Percentiles rank a stretch among this genome's conserved stretches.
These are phyloP conservation scores for Himantopus leucocephalus DNA, from an alignment of 2,113 vertebrate genomes.

Conservation along the genomic window DNA sequence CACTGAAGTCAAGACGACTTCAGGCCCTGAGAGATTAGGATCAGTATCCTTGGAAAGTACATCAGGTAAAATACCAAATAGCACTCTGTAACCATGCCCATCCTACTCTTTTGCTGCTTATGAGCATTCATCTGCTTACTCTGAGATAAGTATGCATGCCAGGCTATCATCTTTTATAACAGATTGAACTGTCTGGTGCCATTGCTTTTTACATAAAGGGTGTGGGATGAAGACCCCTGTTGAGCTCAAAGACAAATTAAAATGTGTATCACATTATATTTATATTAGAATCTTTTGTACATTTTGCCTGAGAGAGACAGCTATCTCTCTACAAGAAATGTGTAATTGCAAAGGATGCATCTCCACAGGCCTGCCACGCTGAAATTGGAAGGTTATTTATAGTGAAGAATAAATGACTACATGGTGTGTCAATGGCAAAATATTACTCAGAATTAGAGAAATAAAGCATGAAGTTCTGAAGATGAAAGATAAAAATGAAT, in stretches of 20 bases:
- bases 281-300: neutral
- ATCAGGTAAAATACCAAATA: neutral
- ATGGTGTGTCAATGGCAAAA: neutral
- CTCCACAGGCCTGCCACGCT: neutral
- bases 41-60: neutral
- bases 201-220: neutral
- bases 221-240: neutral
- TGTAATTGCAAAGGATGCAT: neutral
- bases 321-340: neutral
- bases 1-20: neutral
- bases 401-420: conserved; percentile 2
- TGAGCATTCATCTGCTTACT: neutral
- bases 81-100: neutral
- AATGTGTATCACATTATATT: neutral
- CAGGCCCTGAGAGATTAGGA: neutral
- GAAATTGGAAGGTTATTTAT: conserved; percentile 48
- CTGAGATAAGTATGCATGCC: neutral
- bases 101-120: neutral
- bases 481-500: conserved; percentile 24
- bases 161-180: neutral
- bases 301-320: neutral
- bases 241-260: conserved; percentile 31
- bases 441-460: conserved; percentile 27
- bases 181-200: neutral
- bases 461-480: conserved; percentile 1